Conservation (phyloP, 2,797 vertebrate species). For the Tangara arthus region DNA sequence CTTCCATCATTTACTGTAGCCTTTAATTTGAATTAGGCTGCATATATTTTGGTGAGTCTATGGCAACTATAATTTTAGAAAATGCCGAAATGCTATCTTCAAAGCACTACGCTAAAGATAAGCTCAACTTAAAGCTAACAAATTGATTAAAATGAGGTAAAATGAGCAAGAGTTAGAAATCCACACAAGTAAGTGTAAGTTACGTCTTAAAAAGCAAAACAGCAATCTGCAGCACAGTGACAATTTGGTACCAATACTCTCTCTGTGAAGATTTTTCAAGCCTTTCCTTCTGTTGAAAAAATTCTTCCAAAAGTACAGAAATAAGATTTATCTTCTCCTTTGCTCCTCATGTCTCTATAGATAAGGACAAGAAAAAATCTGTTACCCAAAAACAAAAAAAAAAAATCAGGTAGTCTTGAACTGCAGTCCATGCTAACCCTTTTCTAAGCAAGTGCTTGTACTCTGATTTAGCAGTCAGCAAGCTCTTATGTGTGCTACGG, state of each 20-base stretch:
- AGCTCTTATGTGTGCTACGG: not conserved
- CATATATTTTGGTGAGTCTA: not conserved
- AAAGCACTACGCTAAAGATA: not conserved
- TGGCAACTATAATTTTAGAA: not conserved
- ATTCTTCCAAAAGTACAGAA: not conserved
- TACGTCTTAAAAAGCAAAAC: not conserved
- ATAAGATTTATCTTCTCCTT: not conserved
- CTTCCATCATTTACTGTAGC: not conserved
- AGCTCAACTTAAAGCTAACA: not conserved
- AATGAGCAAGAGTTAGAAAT: not conserved
- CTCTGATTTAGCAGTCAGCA: not conserved
- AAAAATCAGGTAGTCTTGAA: not conserved
- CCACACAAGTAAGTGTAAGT: not conserved
- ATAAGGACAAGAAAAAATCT: not conserved
- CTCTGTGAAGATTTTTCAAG: not conserved
- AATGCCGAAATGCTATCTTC: not conserved
- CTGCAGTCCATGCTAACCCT: not conserved
- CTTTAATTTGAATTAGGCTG: not conserved
- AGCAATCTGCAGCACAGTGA: not conserved
- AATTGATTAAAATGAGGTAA: not conserved
- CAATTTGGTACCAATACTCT: not conserved
- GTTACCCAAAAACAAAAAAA: not conserved
- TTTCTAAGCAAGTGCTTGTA: not conserved
- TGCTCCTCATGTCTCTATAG: not conserved
- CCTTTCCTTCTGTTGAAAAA: not conserved